Base-by-base conservation (phyloP, 2,797 vertebrate genomes). In the Macropus fuliginosus region DNA sequence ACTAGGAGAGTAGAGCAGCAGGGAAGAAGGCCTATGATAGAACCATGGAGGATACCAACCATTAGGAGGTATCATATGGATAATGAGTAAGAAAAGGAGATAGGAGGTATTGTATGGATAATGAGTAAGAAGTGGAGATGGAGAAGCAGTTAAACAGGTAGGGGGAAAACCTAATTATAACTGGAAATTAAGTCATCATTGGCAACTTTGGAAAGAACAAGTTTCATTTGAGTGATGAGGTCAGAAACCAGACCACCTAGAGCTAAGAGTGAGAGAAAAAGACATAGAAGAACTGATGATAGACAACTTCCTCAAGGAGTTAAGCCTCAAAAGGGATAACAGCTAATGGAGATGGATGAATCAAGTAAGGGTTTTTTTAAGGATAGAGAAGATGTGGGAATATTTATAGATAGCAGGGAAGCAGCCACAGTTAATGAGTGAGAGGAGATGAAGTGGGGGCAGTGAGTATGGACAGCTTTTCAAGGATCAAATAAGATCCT, bases 171-270 rank as follows among this genome's bases (percentile, higher is more conserved):
- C 52, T 52, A 52, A 94, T n/a, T 6, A 54, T 21, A 96, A 9
- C 74, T 9, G 92, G 55, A 95, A 95, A 96, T 18, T 95, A 94
- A 6, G 13, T 90, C 92, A 29, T 94, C 27, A 91, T 21, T 56
- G 54, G 56, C 27, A 56, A 94, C 55, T 87, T 52, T 81, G 74
- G 91, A 92, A 91, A 90, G 54, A 87, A 6, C 34, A 40, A 40
- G 34, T 46, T 91, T 57, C n/a, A 29, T 46, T 81, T 81, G 74
- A 81, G 29, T 27, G 9, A 81, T 46, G 21, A 46, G 9, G 40
- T 87, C 40, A 87, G 21, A 87, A 87, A 27, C 40, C 24, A 46
- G 9, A 87, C 9, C 21, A 87, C 40, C 27, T 21, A 87, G 21
- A 46, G 18, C 18, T 81, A 46, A 50, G 3, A 87, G 3, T 81